Evolutionary conservation across 2,113 vertebrate species (phyloP), one percentile per base, ranked within the genome.

Genomic region (Naja naja): DNA sequence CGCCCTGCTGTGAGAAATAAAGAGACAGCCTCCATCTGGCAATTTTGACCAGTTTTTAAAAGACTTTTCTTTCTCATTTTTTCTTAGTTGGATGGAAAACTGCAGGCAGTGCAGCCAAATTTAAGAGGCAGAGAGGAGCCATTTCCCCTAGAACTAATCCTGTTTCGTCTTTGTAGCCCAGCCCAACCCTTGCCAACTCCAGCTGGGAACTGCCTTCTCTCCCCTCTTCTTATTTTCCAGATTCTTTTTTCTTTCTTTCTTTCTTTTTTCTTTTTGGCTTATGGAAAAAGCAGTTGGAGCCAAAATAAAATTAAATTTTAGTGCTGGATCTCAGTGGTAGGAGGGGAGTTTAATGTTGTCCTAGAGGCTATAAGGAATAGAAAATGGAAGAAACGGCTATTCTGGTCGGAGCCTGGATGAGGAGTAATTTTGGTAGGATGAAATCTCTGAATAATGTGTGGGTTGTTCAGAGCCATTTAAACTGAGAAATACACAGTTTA

Each of bases 31-130:
- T 30, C 43, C 49, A 43, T 90, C 23, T 93, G 92, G 92, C 92
- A 86, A 7, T 43, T 86, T 39, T 43, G 5, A 34, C 39, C 18
- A 11, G 8, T 34, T 55, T 45, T 64, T 87, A 18, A 54, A 54
- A 54, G 20, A 85, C n/a, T 88, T 56, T 87, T 18, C 14, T 56
- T n/a, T 54, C 54, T 18, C 18, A 58, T 93, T 56, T 90, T 90
- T 18, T 60, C 43, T 93, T 56, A 86, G 74, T 43, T 93, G 92
- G 92, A 93, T 90, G 55, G 81, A 93, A 43, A 93, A 93, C 45
- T 34, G 45, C 86, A 53, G 47, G 74, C 55, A 3, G 1, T 11
- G 16, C 27, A 86, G 88, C 92, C 92, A 93, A 89, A 45, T 89
- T 47, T n/a, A 34, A 56, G 54, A 56, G 39, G 88, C 74, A 53